Evolutionary conservation across 1,140 invertebrate genomes (phyloP).

Genomic region (Dendrolimus punctatus): DNA sequence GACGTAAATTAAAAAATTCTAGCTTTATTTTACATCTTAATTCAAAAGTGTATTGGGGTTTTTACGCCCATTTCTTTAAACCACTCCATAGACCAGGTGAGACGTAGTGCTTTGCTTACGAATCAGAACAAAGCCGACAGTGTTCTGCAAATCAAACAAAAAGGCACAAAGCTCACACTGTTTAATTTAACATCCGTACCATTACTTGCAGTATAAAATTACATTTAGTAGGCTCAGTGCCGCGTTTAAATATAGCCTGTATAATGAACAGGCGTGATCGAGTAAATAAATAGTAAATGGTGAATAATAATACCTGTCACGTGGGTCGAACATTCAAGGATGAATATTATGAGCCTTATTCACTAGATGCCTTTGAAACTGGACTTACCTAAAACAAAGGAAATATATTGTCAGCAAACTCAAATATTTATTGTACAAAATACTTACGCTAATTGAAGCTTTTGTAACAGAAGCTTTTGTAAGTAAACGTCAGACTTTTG

Average conservation of each 20-base stretch:
- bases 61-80: no score
- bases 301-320: constrained; percentile 29
- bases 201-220: constrained; percentile 1
- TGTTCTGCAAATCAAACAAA: constrained; percentile 19
- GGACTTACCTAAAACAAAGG: constrained; percentile 46
- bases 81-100: no score
- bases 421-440: not conserved
- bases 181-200: constrained; percentile 3
- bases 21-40: no score
- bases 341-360: constrained; percentile 13
- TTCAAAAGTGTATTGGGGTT: no score
- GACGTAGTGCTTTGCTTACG: constrained; percentile 15
- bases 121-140: constrained; percentile 28
- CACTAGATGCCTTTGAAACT: constrained; percentile 6
- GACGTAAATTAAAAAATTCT: no score
- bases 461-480: no score
- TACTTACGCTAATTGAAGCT: not conserved
- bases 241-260: no score
- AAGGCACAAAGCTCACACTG: constrained; percentile 6
- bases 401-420: constrained; percentile 5
- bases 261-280: not conserved
- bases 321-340: constrained; percentile 19
- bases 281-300: constrained; percentile 15
- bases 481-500: no score
- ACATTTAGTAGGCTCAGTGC: not conserved